phyloP scores from a whole-genome alignment of 2,888 invertebrate species.

The Tinea trinotella region DNA sequence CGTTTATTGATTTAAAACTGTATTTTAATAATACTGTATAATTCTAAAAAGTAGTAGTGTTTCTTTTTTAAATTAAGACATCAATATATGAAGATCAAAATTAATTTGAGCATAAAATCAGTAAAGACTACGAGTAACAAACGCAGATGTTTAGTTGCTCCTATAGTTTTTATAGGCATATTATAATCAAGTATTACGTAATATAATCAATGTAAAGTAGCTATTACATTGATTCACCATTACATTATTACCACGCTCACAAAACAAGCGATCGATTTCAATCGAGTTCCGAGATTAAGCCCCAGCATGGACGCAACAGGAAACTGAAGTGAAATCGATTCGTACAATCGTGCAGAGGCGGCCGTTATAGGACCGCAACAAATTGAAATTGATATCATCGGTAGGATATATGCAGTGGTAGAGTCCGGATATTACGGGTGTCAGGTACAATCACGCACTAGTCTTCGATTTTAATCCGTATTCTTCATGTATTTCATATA shows the following conservation, averaged over 20 bases:
- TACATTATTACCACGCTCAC: background rate
- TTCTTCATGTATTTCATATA: too few species aligned
- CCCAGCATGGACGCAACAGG: conserved; percentile 57
- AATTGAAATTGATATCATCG: conserved; percentile 72
- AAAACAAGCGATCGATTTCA: conserved; percentile 14
- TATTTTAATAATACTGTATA: too few species aligned
- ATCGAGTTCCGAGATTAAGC: conserved; percentile 16
- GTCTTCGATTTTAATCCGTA: too few species aligned
- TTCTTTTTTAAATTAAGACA: too few species aligned
- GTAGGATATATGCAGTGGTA: conserved; percentile 42
- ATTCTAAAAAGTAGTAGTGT: too few species aligned
- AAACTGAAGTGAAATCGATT: conserved; percentile 65
- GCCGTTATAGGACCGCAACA: conserved; percentile 62
- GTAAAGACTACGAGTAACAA: too few species aligned
- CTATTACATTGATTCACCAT: background rate
- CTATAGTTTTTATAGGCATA: background rate
- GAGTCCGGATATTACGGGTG: conserved; percentile 67
- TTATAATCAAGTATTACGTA: background rate
- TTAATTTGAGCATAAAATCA: too few species aligned
- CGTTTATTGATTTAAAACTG: too few species aligned
- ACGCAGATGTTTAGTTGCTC: background rate
- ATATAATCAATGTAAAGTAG: conserved; percentile 6
- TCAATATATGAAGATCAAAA: too few species aligned
- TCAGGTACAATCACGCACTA: conserved; percentile 66
- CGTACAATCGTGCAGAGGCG: conserved; percentile 56